These are phyloP conservation scores for Menidia beryllina DNA, from an alignment of 2,113 vertebrate species.

Conservation along the genomic window DNA sequence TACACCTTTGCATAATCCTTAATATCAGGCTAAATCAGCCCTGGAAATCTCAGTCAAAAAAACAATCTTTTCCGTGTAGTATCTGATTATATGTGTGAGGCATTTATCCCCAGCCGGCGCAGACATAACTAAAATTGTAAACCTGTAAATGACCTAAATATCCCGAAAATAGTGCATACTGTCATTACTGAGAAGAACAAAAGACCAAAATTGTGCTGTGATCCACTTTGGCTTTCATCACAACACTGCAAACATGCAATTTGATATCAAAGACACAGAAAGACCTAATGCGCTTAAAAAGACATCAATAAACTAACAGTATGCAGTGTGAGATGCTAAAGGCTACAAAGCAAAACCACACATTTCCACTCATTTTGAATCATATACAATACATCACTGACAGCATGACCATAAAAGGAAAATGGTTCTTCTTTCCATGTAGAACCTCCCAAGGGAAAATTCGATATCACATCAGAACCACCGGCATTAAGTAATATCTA, in stretches of 20 bases:
- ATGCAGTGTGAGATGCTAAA: conserved; percentile 41
- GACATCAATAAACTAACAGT: conserved; percentile 53
- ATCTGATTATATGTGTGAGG: conserved; percentile 17
- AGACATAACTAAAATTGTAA: conserved; percentile 28
- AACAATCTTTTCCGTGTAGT: conserved; percentile 23
- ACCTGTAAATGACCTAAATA: conserved; percentile 39
- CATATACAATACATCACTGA: conserved; percentile 57
- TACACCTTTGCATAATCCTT: too few species aligned
- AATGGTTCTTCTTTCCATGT: conserved; percentile 46
- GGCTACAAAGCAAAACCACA: conserved; percentile 49
- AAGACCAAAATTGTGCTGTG: conserved; percentile 24
- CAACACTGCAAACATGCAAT: conserved; percentile 42
- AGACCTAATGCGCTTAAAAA: conserved; percentile 46
- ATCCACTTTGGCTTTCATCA: conserved; percentile 45
- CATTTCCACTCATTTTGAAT: conserved; percentile 60
- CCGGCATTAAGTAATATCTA: conserved; percentile 63
- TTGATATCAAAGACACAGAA: conserved; percentile 53
- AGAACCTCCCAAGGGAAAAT: conserved; percentile 51
- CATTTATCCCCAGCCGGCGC: conserved; percentile 11
- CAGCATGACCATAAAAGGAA: conserved; percentile 54
- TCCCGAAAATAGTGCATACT: conserved; percentile 7
- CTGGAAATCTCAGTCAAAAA: conserved; percentile 48
- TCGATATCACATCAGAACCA: conserved; percentile 60
- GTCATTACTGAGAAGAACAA: not conserved
- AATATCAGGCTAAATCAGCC: conserved; percentile 42